Evolutionary conservation across 2,888 invertebrate genomes (phyloP).

Genomic region (Aplocera efformata): DNA sequence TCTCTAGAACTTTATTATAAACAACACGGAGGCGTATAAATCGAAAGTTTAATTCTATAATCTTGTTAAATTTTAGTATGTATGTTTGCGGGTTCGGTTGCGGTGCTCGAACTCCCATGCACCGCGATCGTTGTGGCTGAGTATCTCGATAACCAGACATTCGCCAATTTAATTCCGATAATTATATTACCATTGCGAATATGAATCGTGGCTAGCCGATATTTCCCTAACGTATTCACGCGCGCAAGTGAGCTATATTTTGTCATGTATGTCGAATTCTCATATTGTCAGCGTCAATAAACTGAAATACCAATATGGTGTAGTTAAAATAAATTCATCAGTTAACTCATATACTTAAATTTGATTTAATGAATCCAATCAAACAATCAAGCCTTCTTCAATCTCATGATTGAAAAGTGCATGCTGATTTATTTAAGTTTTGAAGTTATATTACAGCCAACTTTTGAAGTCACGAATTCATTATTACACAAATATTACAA

Average conservation of each 20-base stretch:
- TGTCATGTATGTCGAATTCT: not conserved
- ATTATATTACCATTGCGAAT: constrained; percentile 43
- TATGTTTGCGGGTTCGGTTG: constrained; percentile 42
- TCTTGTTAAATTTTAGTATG: constrained; percentile 33
- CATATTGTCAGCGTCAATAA: not conserved
- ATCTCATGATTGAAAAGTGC: too few relatives aligned
- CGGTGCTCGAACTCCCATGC: constrained; percentile 44
- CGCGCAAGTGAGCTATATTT: not conserved
- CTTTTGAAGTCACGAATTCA: too few relatives aligned
- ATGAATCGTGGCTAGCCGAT: constrained; percentile 25
- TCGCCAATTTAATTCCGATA: constrained; percentile 51
- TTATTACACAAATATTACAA: too few relatives aligned
- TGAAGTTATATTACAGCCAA: too few relatives aligned
- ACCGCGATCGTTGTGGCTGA: constrained; percentile 53
- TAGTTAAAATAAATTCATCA: not conserved
- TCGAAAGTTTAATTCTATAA: too few relatives aligned
- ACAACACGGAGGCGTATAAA: too few relatives aligned
- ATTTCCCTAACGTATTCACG: constrained; percentile 17
- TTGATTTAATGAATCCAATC: too few relatives aligned
- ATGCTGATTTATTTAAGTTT: too few relatives aligned
- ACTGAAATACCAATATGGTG: not conserved
- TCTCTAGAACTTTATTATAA: too few relatives aligned
- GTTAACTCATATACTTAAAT: too few relatives aligned
- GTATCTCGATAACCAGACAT: constrained; percentile 36
- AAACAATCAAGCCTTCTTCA: too few relatives aligned